Evolutionary conservation across 2,888 invertebrate genomes (phyloP).

Genomic region (Plagodis pulveraria): DNA sequence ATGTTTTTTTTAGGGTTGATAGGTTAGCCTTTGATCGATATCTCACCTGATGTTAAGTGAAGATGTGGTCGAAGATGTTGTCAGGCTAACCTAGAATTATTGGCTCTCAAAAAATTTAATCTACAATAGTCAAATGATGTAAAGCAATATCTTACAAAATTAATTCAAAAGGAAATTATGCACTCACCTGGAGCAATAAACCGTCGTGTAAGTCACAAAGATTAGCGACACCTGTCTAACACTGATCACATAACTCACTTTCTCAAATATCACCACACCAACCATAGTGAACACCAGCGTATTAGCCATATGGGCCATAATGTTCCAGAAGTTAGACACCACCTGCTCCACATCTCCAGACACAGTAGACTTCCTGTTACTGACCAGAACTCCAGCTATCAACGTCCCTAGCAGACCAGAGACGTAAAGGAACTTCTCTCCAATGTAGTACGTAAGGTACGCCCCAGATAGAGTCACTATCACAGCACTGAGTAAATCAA

Average conservation of each 20-base stretch:
- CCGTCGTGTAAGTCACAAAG: conserved; percentile 76
- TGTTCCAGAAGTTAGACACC: conserved; percentile 65
- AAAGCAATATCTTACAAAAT: background rate
- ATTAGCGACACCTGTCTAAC: conserved; percentile 67
- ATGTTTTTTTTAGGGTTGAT: no score
- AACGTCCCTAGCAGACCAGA: conserved; percentile 71
- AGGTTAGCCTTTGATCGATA: no score
- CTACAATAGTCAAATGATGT: no score
- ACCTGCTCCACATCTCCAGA: conserved; percentile 71
- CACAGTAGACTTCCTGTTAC: conserved; percentile 66
- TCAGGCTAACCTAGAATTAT: no score
- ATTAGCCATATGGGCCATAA: conserved; percentile 72
- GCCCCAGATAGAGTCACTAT: conserved; percentile 68
- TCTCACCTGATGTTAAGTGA: no score
- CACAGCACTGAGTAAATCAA: conserved; percentile 67
- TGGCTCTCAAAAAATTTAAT: no score
- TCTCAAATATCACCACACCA: conserved; percentile 85
- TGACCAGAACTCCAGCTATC: conserved; percentile 68
- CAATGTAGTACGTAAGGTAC: conserved; percentile 71
- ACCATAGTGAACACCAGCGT: conserved; percentile 86
- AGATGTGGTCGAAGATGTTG: no score
- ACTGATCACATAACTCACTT: conserved; percentile 69
- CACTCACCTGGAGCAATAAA: conserved; percentile 69
- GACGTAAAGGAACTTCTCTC: conserved; percentile 74
- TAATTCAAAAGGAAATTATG: background rate